phyloP scores from a whole-genome alignment of 2,797 vertebrate genomes.

The Phataginus tricuspis region DNA sequence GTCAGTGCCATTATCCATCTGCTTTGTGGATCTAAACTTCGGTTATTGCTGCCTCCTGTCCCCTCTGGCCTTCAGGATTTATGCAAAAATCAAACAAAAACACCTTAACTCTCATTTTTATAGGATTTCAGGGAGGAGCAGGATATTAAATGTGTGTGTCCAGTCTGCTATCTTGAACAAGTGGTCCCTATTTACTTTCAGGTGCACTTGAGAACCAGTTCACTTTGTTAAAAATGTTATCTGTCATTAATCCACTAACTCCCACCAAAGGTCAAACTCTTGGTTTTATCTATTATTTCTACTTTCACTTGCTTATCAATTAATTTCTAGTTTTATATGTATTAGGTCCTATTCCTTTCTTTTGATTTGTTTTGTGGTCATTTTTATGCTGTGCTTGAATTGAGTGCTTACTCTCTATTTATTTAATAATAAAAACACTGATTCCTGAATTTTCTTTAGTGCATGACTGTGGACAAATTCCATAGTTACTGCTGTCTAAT shows the following conservation, averaged over 20 bases:
- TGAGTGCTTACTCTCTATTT: slow-evolving; percentile 1
- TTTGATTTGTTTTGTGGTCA: slow-evolving; percentile 18
- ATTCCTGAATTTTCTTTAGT: slow-evolving; percentile 6
- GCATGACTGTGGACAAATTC: not conserved
- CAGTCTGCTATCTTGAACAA: not conserved
- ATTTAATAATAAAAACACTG: not conserved
- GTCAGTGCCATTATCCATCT: not conserved
- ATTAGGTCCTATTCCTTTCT: not conserved
- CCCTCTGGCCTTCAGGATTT: not conserved
- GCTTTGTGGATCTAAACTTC: not conserved
- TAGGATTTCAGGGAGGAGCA: not conserved
- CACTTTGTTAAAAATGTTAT: not conserved
- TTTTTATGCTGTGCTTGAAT: not conserved
- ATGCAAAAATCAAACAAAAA: not conserved
- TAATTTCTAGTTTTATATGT: slow-evolving; percentile 21
- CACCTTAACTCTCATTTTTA: not conserved
- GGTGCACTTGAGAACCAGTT: not conserved
- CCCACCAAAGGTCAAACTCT: not conserved
- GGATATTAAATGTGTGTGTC: not conserved
- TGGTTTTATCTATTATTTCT: not conserved
- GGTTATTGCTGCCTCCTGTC: not conserved
- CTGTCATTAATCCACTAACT: not conserved
- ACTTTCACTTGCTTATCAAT: not conserved
- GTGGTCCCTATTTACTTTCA: not conserved
- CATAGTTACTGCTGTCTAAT: not conserved